Evolutionary conservation across 1,140 invertebrate species (phyloP), one percentile per base, ranked within the genome.

Genomic region (Camponotus vicinus): DNA sequence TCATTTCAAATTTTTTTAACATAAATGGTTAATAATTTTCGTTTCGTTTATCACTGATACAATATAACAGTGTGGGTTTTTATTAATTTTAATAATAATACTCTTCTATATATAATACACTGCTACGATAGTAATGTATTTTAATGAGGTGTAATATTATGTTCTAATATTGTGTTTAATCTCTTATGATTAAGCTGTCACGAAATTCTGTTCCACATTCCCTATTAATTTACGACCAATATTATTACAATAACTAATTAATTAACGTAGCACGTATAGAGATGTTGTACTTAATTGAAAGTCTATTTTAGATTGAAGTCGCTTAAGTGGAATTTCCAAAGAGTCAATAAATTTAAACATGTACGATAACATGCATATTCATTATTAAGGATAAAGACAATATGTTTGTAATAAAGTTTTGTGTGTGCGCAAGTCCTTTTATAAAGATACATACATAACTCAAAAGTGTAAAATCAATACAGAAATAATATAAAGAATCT

Each of bases 311-410:
- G 32, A 49, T n/a, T 67, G 21, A 5, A 67, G 45, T 27, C 7
- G 34, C 11, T 55, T 55, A 18, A 66, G 42, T 52, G 40, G 2
- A 63, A 63, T 32, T 42, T 77, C 18, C 32, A n/a, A 0, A 15
- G 15, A 63, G 61, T 77, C 27, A 37, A 63, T 63, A 42, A 1
- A 45, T 77, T 63, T 63, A n/a, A 57, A 57, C n/a, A 15, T 61
- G 2, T 3, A 37, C 11, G 1, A 52, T 49, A 79, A 40, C n/a
- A 79, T 79, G 67, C 45, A 64, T 78, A 64, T 76, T 76, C 15
- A 76, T 37, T 9, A 55, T 1, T 67, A 6, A 64, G 5, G 34
- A 6, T n/a, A 37, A 79, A 27, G 11, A 67, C 8, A 37, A 2
- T 45, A 37, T 42, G 40, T 27, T 63, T 49, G 11, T 9, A 49